Evolutionary conservation across 2,888 invertebrate genomes (phyloP).

Genomic region (Colostygia pectinataria): DNA sequence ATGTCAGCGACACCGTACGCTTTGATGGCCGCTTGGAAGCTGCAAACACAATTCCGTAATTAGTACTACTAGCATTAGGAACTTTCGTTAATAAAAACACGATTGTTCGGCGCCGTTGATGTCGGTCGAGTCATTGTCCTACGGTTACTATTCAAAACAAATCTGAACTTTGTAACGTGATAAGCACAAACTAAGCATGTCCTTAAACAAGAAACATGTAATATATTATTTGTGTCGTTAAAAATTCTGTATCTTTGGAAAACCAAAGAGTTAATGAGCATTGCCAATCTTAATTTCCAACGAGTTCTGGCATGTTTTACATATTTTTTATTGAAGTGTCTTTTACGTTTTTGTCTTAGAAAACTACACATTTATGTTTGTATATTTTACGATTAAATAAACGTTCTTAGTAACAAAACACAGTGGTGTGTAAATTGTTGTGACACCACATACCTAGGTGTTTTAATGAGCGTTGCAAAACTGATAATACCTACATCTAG

Average conservation of each 20-base stretch:
- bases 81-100: no score
- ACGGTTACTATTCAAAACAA: no score
- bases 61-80: background rate
- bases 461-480: background rate
- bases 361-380: background rate
- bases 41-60: slow-evolving; percentile 39
- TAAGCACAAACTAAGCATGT: no score
- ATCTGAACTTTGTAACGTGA: no score
- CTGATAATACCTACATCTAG: background rate
- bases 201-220: no score
- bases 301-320: background rate
- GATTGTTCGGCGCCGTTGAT: no score
- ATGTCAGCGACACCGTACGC: slow-evolving; percentile 94
- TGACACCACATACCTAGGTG: background rate
- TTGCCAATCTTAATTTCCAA: no score
- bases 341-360: no score
- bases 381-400: slow-evolving; percentile 1
- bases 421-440: background rate
- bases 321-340: background rate
- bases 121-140: no score
- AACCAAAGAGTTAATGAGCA: no score
- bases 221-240: no score
- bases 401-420: background rate
- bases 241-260: no score
- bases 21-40: slow-evolving; percentile 93